Conservation (phyloP, 2,113 vertebrate genomes). For the Triplophysa tibetana region DNA sequence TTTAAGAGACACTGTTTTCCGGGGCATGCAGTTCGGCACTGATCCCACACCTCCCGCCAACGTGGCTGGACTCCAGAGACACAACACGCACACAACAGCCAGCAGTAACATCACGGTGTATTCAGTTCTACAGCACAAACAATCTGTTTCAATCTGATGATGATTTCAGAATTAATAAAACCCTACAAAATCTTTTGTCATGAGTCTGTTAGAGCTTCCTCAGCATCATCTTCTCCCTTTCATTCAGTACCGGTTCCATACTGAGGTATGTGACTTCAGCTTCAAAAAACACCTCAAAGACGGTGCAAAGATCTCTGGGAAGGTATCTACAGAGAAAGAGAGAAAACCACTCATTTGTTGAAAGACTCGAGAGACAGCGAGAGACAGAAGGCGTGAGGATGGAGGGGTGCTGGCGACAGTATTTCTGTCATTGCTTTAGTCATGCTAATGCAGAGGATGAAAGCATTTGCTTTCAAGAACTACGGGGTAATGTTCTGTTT, state of each 20-base stretch:
- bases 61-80: constrained; percentile 57
- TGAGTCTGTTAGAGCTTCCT: not conserved
- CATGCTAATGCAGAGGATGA: constrained; percentile 43
- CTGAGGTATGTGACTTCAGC: constrained; percentile 65
- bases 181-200: not conserved
- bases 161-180: not conserved
- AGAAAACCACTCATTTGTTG: not conserved
- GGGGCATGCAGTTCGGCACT: constrained; percentile 51
- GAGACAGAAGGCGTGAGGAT: constrained; percentile 3
- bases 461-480: constrained; percentile 2
- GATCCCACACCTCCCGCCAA: constrained; percentile 46
- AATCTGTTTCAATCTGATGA: not conserved
- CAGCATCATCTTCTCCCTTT: constrained; percentile 58
- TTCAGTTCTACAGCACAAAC: not conserved
- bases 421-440: constrained; percentile 51
- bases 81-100: constrained; percentile 58
- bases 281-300: constrained; percentile 48
- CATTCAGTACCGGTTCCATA: constrained; percentile 65
- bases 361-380: not conserved
- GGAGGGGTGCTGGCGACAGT: constrained; percentile 34
- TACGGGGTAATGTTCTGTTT: constrained; percentile 1
- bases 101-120: constrained; percentile 47
- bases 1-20: constrained; percentile 64
- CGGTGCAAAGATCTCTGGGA: constrained; percentile 29
- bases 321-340: constrained; percentile 57